Conservation (phyloP, 2,113 vertebrate genomes). For the Zosterops hypoxanthus region DNA sequence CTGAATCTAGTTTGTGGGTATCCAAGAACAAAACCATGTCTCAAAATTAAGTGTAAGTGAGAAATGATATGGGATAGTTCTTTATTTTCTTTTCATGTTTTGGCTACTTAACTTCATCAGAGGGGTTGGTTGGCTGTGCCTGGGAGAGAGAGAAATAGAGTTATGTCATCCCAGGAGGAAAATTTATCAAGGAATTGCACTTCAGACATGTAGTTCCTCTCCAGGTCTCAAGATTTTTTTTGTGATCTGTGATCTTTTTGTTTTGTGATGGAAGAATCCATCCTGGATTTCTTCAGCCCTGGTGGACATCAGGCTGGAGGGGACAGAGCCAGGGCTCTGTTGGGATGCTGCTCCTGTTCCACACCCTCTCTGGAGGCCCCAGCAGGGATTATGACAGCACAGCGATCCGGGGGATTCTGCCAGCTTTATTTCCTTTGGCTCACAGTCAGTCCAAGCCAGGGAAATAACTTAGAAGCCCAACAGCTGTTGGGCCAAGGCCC, state of each 20-base stretch:
- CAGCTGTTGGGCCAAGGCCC: not conserved
- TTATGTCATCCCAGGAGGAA: not conserved
- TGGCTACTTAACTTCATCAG: not conserved
- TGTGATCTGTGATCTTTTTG: not conserved
- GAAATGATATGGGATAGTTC: not conserved
- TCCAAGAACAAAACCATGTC: fast-evolving
- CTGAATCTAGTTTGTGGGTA: not conserved
- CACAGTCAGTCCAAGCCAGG: not conserved
- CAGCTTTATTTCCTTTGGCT: slow-evolving; percentile 3
- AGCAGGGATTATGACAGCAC: not conserved
- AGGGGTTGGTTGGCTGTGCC: not conserved
- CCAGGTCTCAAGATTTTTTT: not conserved
- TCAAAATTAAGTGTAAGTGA: not conserved
- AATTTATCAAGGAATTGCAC: not conserved
- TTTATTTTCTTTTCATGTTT: not conserved
- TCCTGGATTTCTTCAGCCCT: not conserved
- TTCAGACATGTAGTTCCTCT: not conserved
- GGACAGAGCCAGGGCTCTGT: not conserved
- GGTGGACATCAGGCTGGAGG: not conserved
- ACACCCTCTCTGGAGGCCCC: not conserved
- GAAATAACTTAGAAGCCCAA: not conserved
- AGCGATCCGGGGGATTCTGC: fast-evolving
- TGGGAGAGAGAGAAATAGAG: not conserved
- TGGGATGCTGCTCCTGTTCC: not conserved
- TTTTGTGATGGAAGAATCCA: too few relatives aligned